Conservation (phyloP, 2,888 invertebrate species). For the Tiphia femorata region DNA sequence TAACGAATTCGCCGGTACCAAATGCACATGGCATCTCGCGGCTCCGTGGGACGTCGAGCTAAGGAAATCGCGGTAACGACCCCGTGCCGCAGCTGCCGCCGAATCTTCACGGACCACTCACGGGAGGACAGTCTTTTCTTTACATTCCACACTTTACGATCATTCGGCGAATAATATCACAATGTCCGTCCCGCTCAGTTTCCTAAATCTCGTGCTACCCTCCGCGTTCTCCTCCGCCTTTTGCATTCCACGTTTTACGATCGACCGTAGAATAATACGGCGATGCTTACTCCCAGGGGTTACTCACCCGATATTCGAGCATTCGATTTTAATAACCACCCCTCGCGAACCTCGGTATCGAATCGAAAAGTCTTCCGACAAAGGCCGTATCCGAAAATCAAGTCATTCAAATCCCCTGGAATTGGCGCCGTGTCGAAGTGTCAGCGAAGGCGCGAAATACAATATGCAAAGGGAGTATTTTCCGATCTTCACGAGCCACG, state of each 20-base stretch:
- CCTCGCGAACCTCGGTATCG: too few species aligned
- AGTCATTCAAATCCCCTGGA: too few species aligned
- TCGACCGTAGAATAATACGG: slow-evolving; percentile 22
- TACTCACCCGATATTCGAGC: neutral
- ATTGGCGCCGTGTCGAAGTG: too few species aligned
- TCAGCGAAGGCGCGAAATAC: too few species aligned
- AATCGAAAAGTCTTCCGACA: neutral
- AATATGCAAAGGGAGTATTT: too few species aligned
- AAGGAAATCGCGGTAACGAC: too few species aligned
- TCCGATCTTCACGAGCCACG: too few species aligned
- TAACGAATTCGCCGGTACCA: too few species aligned
- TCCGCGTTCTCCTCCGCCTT: slow-evolving; percentile 14
- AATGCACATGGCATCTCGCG: too few species aligned
- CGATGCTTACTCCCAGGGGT: slow-evolving; percentile 23
- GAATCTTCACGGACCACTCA: slow-evolving; percentile 25
- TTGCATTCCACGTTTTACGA: slow-evolving; percentile 40
- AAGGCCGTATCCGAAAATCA: neutral
- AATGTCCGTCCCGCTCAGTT: slow-evolving; percentile 33
- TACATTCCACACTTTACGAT: slow-evolving; percentile 38
- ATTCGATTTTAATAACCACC: too few species aligned
- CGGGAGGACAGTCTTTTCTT: slow-evolving; percentile 32
- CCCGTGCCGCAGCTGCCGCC: slow-evolving; percentile 8
- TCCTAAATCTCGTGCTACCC: slow-evolving; percentile 22
- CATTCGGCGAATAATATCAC: slow-evolving; percentile 35
- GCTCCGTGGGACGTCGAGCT: too few species aligned